phyloP scores from a whole-genome alignment of 2,888 invertebrate species.

The Apamea crenata region DNA sequence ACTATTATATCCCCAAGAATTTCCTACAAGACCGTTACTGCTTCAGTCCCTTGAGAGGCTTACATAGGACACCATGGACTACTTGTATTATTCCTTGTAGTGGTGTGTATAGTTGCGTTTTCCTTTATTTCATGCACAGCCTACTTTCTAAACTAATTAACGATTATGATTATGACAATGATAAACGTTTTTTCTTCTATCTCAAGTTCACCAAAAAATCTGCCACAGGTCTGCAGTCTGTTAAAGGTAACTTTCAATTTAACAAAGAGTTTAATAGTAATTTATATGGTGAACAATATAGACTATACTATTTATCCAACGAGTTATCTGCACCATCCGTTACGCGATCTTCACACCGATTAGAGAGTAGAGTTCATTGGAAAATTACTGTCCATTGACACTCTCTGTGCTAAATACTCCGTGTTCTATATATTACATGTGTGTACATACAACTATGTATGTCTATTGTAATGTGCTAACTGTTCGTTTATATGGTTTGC shows the following conservation, averaged over 20 bases:
- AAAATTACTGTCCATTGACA: slow-evolving; percentile 11
- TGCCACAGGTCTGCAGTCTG: background rate
- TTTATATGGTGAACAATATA: background rate
- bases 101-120: too few species aligned
- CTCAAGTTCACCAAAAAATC: background rate
- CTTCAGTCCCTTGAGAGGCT: background rate
- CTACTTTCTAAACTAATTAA: too few species aligned
- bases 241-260: too few species aligned
- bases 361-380: background rate
- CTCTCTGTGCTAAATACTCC: slow-evolving; percentile 31
- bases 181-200: background rate
- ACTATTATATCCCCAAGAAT: too few species aligned
- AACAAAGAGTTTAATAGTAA: background rate
- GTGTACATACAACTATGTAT: slow-evolving; percentile 50
- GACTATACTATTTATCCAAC: background rate
- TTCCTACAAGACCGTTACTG: background rate
- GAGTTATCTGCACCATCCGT: background rate
- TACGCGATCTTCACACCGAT: background rate
- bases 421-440: slow-evolving; percentile 39
- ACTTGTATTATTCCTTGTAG: background rate
- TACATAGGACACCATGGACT: background rate
- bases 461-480: slow-evolving; percentile 43
- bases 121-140: too few species aligned
- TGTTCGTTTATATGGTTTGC: slow-evolving; percentile 35
- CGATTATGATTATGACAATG: too few species aligned